Evolutionary conservation across 1,140 invertebrate species (phyloP).

Genomic region (Aphis craccivora): DNA sequence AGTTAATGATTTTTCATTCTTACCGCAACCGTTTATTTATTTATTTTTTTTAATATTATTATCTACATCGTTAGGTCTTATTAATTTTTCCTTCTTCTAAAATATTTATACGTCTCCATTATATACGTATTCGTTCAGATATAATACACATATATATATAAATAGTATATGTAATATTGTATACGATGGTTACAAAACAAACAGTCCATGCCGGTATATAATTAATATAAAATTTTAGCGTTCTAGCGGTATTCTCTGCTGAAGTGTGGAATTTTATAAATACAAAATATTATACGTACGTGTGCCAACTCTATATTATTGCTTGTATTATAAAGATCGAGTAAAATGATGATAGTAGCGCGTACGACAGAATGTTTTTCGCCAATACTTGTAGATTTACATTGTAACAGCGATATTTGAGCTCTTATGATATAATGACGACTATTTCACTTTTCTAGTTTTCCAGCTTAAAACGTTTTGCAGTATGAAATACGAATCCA

Average conservation of each 20-base stretch:
- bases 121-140: not conserved
- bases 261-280: not conserved
- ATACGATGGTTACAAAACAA: not conserved
- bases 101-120: not conserved
- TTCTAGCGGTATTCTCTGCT: not conserved
- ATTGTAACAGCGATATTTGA: not conserved
- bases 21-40: not conserved
- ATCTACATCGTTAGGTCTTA: not conserved
- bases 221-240: not conserved
- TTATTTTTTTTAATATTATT: not conserved
- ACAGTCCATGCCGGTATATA: not conserved
- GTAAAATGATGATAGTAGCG: not conserved
- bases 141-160: not conserved
- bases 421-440: not conserved
- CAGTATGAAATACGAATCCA: not conserved
- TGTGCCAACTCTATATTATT: not conserved
- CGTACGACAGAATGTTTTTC: not conserved
- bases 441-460: not conserved
- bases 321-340: not conserved
- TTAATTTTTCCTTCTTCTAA: not conserved
- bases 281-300: not conserved
- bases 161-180: not conserved
- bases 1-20: slow-evolving; percentile 36
- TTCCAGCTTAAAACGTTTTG: not conserved
- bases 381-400: not conserved